phyloP scores from a whole-genome alignment of 2,113 vertebrate genomes.

The Centropristis striata region DNA sequence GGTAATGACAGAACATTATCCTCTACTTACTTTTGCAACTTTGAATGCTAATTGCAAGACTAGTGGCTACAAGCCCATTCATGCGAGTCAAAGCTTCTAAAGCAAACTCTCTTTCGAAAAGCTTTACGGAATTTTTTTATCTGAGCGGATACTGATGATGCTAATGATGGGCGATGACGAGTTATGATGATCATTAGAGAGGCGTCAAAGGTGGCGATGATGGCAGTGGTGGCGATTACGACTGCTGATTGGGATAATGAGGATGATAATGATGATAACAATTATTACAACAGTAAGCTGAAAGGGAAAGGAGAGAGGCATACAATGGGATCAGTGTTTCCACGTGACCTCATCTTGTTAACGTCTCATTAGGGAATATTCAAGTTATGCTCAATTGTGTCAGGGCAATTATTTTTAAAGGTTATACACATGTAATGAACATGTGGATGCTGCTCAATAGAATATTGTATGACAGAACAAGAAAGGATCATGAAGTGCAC shows the following conservation, averaged over 20 bases:
- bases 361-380: slow-evolving; percentile 31
- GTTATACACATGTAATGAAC: slow-evolving; percentile 20
- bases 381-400: slow-evolving; percentile 25
- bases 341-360: slow-evolving; percentile 51
- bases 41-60: slow-evolving; percentile 28
- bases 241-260: slow-evolving; percentile 68
- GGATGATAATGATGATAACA: slow-evolving; percentile 52
- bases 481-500: background rate
- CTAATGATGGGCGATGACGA: slow-evolving; percentile 1
- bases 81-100: slow-evolving; percentile 10
- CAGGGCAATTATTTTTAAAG: slow-evolving; percentile 49
- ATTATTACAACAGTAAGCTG: slow-evolving; percentile 46
- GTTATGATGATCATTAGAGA: slow-evolving; percentile 33
- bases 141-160: background rate
- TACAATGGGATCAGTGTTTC: slow-evolving; percentile 18
- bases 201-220: slow-evolving; percentile 24
- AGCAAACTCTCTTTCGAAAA: background rate
- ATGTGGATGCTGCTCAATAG: background rate
- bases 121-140: background rate
- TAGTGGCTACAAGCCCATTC: slow-evolving; percentile 3
- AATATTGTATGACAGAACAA: background rate
- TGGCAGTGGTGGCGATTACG: slow-evolving; percentile 26
- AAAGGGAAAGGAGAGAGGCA: slow-evolving; percentile 12
- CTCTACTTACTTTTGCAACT: slow-evolving; percentile 49
- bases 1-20: slow-evolving; percentile 36